These are phyloP conservation scores for Takifugu bimaculatus DNA, from an alignment of 2,113 vertebrate species.

Conservation along the genomic window DNA sequence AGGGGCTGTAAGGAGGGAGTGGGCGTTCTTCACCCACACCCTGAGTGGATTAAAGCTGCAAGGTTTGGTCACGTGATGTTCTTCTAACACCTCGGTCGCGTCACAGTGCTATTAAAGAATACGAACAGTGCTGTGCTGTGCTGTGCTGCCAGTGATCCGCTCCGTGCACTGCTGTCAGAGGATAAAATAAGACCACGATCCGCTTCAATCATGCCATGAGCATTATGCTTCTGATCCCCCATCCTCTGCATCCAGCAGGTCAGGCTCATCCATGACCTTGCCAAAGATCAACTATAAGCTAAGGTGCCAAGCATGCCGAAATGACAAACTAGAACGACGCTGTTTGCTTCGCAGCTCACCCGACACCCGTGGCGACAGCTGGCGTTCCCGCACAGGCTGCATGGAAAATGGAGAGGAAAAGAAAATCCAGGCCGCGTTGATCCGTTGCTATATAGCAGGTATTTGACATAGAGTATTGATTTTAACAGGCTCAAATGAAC, in stretches of 20 bases:
- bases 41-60: slow-evolving; percentile 33
- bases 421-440: slow-evolving; percentile 8
- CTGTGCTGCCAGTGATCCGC: not conserved
- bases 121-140: not conserved
- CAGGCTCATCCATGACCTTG: slow-evolving; percentile 48
- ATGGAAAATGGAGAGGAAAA: not conserved
- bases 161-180: slow-evolving; percentile 1
- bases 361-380: slow-evolving; percentile 39
- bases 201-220: slow-evolving; percentile 45
- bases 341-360: slow-evolving; percentile 37
- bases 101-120: not conserved
- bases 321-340: slow-evolving; percentile 63
- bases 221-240: slow-evolving; percentile 33
- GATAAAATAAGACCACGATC: slow-evolving; percentile 39
- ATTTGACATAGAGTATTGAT: slow-evolving; percentile 42
- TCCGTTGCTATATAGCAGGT: not conserved
- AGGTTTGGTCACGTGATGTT: slow-evolving; percentile 2
- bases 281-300: slow-evolving; percentile 23
- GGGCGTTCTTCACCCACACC: slow-evolving; percentile 19
- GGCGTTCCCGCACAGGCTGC: slow-evolving; percentile 9
- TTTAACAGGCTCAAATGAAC: slow-evolving; percentile 43
- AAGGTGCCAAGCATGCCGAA: slow-evolving; percentile 50
- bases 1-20: slow-evolving; percentile 25
- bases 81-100: slow-evolving; percentile 18
- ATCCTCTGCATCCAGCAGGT: slow-evolving; percentile 42